A percentile compares a stretch with the other conserved stretches of the same genome.
Conservation (phyloP, 2,797 vertebrate species). For the Chaetodon trifasciatus region DNA sequence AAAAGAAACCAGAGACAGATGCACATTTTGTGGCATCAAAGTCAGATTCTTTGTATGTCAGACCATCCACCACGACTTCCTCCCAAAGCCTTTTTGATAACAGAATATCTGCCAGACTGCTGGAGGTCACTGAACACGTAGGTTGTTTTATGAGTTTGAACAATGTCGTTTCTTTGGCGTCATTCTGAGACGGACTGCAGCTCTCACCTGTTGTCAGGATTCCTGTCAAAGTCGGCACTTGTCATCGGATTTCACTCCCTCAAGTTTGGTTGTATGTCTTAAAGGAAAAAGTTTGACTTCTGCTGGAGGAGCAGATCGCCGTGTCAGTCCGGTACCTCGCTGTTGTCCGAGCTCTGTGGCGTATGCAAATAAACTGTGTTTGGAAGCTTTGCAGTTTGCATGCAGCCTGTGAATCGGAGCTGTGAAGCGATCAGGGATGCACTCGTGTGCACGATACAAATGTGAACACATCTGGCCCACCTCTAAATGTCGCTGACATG, state of each 20-base stretch:
- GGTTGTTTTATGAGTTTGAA: neutral
- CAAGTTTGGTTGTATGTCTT: constrained; percentile 38
- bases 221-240: constrained; percentile 60
- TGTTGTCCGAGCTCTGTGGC: constrained; percentile 24
- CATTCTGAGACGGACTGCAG: constrained; percentile 17
- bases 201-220: constrained; percentile 30
- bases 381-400: constrained; percentile 26
- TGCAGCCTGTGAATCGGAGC: constrained; percentile 26
- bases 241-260: constrained; percentile 61
- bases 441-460: constrained; percentile 17
- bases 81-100: neutral
- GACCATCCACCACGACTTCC: neutral
- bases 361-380: constrained; percentile 34
- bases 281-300: constrained; percentile 39
- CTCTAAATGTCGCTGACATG: constrained; percentile 11
- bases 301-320: constrained; percentile 30
- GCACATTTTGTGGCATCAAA: neutral
- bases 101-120: neutral
- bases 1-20: neutral
- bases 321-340: constrained; percentile 1
- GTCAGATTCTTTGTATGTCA: neutral
- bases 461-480: constrained; percentile 22
- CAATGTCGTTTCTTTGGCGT: constrained; percentile 12
- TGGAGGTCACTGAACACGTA: neutral
- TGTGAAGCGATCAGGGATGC: constrained; percentile 32